Evolutionary conservation across 2,888 invertebrate species (phyloP).

Genomic region (Coremacera marginata): DNA sequence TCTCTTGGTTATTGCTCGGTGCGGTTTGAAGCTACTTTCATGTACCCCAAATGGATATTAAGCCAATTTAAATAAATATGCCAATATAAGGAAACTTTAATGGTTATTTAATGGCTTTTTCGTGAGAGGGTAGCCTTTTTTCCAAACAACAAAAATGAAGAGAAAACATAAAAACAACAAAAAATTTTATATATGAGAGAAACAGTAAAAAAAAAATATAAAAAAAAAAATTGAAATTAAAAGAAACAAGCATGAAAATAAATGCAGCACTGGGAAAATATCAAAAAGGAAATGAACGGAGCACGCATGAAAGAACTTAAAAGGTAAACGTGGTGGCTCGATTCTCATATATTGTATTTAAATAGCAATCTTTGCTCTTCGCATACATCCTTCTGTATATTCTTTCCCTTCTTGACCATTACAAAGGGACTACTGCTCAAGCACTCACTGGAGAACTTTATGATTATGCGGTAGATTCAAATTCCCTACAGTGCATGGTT

Average conservation of each 20-base stretch:
- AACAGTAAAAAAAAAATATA: background rate
- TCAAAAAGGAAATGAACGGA: too few relatives aligned
- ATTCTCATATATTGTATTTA: too few relatives aligned
- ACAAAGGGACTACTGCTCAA: too few relatives aligned
- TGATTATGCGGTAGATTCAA: too few relatives aligned
- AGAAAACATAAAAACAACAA: background rate
- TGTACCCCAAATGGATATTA: slow-evolving; percentile 24
- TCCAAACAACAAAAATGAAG: background rate
- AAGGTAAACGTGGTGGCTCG: too few relatives aligned
- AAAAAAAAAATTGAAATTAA: background rate
- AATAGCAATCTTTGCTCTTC: too few relatives aligned
- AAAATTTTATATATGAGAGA: background rate
- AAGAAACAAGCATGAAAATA: background rate
- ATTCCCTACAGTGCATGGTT: too few relatives aligned
- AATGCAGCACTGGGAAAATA: too few relatives aligned
- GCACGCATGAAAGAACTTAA: too few relatives aligned
- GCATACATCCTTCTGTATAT: too few relatives aligned
- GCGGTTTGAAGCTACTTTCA: background rate
- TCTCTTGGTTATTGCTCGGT: background rate
- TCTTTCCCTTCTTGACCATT: too few relatives aligned
- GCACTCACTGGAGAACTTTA: too few relatives aligned
- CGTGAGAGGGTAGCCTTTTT: slow-evolving; percentile 20
- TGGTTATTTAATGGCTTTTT: slow-evolving; percentile 34
- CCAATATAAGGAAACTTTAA: slow-evolving; percentile 28
- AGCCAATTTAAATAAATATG: slow-evolving; percentile 35